A percentile compares a stretch with the other conserved stretches of the same genome.
phyloP scores from a whole-genome alignment of 2,797 vertebrate species.

The Bucorvus abyssinicus region DNA sequence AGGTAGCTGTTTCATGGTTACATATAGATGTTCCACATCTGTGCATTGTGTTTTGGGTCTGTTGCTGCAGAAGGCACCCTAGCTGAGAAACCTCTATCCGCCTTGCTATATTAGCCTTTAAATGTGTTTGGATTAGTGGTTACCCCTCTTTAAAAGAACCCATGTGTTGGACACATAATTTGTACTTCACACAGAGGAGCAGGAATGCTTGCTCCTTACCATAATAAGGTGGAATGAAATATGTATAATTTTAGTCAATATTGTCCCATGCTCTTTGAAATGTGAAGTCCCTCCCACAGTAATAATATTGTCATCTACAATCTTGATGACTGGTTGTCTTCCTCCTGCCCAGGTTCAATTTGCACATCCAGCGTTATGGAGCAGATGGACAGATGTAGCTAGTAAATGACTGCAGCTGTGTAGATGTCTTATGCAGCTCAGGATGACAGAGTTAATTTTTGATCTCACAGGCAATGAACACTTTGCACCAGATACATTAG shows the following conservation, averaged over 20 bases:
- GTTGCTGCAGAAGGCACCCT: neutral
- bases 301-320: neutral
- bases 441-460: neutral
- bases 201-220: neutral
- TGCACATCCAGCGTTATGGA: neutral
- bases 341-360: neutral
- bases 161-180: neutral
- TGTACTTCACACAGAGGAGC: neutral
- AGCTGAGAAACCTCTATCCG: neutral
- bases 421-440: neutral
- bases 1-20: neutral
- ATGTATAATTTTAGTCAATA: neutral
- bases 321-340: neutral
- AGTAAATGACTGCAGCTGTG: neutral
- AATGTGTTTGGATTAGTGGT: neutral
- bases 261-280: neutral
- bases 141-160: neutral
- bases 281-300: neutral
- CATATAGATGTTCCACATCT: neutral
- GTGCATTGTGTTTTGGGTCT: neutral
- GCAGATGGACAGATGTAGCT: neutral
- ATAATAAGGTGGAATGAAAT: neutral
- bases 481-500: neutral
- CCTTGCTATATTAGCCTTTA: neutral
- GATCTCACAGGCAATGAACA: neutral